Base-by-base conservation (phyloP, 1,140 invertebrate species). In the Drosophila trapezifrons region DNA sequence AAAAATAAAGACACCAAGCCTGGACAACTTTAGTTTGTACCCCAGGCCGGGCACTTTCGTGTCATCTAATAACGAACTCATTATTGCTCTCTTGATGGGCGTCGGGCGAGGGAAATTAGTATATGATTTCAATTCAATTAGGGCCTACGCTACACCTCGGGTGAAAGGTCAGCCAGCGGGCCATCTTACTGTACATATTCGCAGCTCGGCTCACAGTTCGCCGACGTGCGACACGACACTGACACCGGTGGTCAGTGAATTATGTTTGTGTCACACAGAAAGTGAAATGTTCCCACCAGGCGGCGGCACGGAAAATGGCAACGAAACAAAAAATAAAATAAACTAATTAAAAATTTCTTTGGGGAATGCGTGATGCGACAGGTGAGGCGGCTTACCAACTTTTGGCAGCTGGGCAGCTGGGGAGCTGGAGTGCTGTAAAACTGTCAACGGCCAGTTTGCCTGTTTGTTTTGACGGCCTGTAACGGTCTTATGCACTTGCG, bases 301-400 rank as follows among this genome's bases (percentile, higher is more conserved):
- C 40, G 51, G 60, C 64, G 17, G 49, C 32, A 27, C 29, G 47
- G 42, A 69, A 70, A 67, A 32, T 55, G 18, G n/a, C n/a, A n/a
- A n/a, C n/a, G n/a, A 67, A 70, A 37, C 45, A 49, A 25, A 71
- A 52, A 71, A 56, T 25, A 64, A 67, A 75, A 64, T 51, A 75
- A 70, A 74, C 76, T 83, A 82, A 83, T 82, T 83, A 78, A 82
- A 78, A 78, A 63, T 78, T 70, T 78, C 69, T 59, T 52, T 59
- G 56, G 54, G 49, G 58, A 51, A 57, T 62, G 58, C 62, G 56
- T 40, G 38, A 74, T 63, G 63, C 27, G 71, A 79, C 13, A 38
- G 46, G 35, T 47, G 52, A 20, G 32, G 29, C 52, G 38, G 25
- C 64, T 62, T 32, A 38, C 22, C 12, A 29, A 57, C 27, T 40